phyloP scores from a whole-genome alignment of 2,113 vertebrate genomes.

The Sporophila hypoxantha region DNA sequence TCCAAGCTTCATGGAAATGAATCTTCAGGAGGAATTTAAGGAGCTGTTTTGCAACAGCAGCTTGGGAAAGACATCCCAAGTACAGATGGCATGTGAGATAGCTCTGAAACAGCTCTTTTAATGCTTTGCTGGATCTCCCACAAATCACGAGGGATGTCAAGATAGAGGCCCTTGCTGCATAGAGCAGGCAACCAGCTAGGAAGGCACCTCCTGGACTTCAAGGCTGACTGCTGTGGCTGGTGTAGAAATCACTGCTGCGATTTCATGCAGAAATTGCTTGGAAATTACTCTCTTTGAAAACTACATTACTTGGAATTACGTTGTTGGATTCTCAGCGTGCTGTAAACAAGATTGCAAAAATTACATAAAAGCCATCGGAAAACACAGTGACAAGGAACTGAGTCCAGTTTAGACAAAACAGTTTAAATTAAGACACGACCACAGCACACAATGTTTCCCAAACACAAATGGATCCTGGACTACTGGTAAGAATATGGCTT shows the following conservation, averaged over 20 bases:
- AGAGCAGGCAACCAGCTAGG: neutral
- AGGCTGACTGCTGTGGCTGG: neutral
- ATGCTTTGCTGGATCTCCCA: conserved; percentile 10
- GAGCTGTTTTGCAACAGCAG: conserved; percentile 41
- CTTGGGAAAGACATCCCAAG: conserved; percentile 51
- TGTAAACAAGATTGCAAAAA: neutral
- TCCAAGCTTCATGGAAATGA: conserved; percentile 28
- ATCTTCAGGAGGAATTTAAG: conserved; percentile 41
- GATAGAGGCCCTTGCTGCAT: neutral
- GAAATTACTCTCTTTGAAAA: neutral
- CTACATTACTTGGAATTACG: neutral
- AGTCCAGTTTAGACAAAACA: neutral
- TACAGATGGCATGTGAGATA: conserved; percentile 37
- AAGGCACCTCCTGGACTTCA: neutral
- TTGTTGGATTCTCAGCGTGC: neutral
- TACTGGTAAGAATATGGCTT: neutral
- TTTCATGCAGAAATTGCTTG: neutral
- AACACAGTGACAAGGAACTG: neutral
- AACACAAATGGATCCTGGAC: neutral
- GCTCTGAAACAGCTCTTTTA: neutral
- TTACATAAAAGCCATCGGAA: neutral
- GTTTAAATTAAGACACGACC: neutral
- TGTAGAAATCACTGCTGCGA: conserved; percentile 15
- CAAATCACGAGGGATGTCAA: conserved; percentile 11
- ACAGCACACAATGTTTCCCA: neutral